These are phyloP conservation scores for Coryphaenoides rupestris DNA, from an alignment of 2,113 vertebrate species.

Conservation along the genomic window DNA sequence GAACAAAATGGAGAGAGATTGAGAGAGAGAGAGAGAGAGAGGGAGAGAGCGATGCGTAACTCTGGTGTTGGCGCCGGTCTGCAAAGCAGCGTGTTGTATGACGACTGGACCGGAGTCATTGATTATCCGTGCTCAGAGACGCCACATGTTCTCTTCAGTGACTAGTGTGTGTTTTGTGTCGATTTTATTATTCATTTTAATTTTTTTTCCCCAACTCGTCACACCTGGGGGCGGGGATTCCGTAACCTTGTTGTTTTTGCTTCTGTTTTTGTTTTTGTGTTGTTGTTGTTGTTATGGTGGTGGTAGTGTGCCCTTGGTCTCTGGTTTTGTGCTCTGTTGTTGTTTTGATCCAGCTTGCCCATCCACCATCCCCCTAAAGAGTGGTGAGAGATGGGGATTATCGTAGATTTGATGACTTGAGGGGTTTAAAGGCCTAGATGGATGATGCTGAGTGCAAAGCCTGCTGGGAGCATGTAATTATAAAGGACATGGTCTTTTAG, in stretches of 20 bases:
- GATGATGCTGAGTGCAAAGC: constrained; percentile 50
- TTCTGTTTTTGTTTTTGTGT: neutral
- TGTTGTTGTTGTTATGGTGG: constrained; percentile 23
- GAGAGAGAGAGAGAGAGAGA: too few relatives aligned
- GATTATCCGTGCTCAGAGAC: too few relatives aligned
- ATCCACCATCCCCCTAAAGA: neutral
- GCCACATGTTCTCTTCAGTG: too few relatives aligned
- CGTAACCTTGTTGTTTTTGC: constrained; percentile 9
- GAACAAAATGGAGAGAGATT: too few relatives aligned
- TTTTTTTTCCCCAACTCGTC: too few relatives aligned
- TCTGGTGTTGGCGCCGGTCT: too few relatives aligned
- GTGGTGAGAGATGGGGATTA: constrained; percentile 56
- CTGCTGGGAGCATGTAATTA: constrained; percentile 50
- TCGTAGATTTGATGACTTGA: constrained; percentile 61
- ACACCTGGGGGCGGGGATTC: too few relatives aligned
- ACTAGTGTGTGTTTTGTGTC: too few relatives aligned
- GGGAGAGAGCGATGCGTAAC: too few relatives aligned
- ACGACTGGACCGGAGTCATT: too few relatives aligned
- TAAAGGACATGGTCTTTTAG: neutral
- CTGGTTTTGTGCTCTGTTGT: constrained; percentile 13
- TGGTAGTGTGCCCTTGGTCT: constrained; percentile 20
- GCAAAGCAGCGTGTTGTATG: too few relatives aligned
- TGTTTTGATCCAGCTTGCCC: constrained; percentile 5
- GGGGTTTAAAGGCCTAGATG: constrained; percentile 53
- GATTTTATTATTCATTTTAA: too few relatives aligned